Conservation (phyloP, 2,888 invertebrate species). For the Torymus aiolomorphi region DNA sequence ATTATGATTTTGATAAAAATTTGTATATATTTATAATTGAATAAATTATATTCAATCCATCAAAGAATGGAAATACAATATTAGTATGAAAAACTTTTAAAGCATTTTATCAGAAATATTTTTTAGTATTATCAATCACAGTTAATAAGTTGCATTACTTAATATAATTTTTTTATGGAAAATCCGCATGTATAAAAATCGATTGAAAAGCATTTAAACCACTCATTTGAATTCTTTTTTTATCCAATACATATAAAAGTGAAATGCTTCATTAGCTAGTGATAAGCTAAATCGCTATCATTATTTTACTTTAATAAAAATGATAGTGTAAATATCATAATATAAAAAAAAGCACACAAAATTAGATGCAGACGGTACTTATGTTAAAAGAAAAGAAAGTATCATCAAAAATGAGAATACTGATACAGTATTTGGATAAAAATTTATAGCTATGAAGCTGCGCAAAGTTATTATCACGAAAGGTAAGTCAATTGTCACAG, state of each 20-base stretch:
- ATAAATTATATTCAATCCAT: constrained; percentile 42
- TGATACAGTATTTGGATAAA: constrained; percentile 68
- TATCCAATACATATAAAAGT: constrained; percentile 46
- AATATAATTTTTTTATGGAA: constrained; percentile 42
- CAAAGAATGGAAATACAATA: constrained; percentile 29
- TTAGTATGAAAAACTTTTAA: constrained; percentile 51
- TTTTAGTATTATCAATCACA: constrained; percentile 55
- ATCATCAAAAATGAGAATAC: constrained; percentile 66
- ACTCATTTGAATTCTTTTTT: constrained; percentile 31
- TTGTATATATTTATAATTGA: constrained; percentile 43
- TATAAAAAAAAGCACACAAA: constrained; percentile 62
- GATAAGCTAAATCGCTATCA: constrained; percentile 40
- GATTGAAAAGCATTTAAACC: constrained; percentile 38
- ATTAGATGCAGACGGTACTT: constrained; percentile 48
- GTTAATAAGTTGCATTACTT: constrained; percentile 49
- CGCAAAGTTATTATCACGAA: constrained; percentile 60
- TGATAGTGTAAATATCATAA: constrained; percentile 54
- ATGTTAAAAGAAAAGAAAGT: constrained; percentile 48
- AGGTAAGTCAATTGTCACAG: constrained; percentile 22
- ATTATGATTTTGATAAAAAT: constrained; percentile 39
- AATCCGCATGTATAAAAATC: constrained; percentile 44
- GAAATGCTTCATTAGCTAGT: constrained; percentile 44
- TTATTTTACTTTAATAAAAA: constrained; percentile 48
- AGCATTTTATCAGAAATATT: constrained; percentile 54
- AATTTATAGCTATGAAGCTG: constrained; percentile 65